Conservation (phyloP, 2,888 invertebrate genomes). For the Agrochola lychnidis region DNA sequence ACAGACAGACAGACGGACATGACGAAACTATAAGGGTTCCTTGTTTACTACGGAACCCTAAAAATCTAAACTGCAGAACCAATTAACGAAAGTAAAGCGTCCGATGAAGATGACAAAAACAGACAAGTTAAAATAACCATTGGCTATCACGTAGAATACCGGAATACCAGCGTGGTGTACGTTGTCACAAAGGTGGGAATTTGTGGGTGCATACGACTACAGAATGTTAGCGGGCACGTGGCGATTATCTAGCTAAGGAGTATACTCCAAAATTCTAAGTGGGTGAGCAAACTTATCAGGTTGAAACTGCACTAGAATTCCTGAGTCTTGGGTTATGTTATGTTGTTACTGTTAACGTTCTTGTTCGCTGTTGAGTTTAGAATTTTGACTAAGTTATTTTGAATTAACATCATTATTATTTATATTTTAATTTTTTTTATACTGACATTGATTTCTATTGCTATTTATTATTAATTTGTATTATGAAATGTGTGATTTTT, state of each 20-base stretch:
- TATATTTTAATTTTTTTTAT: no score
- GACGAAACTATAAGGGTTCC: no score
- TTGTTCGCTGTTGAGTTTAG: conserved; percentile 2
- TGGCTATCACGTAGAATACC: conserved; percentile 41
- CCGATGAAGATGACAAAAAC: conserved; percentile 39
- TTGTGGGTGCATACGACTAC: conserved; percentile 54
- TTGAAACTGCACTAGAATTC: conserved; percentile 41
- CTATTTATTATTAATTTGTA: no score
- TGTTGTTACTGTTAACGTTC: conserved; percentile 10
- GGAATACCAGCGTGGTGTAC: conserved; percentile 38
- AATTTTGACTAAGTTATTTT: conserved; percentile 4
- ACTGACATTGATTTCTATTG: no score
- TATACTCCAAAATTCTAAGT: conserved; percentile 55
- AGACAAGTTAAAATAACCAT: conserved; percentile 46
- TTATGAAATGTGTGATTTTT: no score
- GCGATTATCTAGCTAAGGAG: conserved; percentile 50
- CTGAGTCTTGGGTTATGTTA: conserved; percentile 6
- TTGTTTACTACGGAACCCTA: no score
- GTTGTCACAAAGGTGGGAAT: conserved; percentile 65
- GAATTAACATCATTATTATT: no score
- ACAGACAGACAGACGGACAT: no score
- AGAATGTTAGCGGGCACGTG: conserved; percentile 47
- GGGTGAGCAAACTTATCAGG: conserved; percentile 53
- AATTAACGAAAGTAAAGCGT: conserved; percentile 38
- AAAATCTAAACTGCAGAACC: conserved; percentile 15